These are phyloP conservation scores for Folsomia manolachei DNA, from an alignment of 2,888 invertebrate genomes.

Conservation along the genomic window DNA sequence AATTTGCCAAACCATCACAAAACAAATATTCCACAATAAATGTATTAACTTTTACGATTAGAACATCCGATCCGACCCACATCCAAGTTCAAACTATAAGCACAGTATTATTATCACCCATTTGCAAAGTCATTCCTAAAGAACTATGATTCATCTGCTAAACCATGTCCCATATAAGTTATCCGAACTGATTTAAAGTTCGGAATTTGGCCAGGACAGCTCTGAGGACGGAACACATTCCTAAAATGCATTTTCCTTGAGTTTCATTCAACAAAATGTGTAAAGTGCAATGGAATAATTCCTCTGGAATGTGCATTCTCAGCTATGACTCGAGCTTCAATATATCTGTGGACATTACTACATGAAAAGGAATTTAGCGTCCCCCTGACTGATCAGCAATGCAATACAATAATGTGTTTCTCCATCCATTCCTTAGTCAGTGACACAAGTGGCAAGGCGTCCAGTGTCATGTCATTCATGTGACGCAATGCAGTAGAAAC, in stretches of 20 bases:
- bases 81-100: no score
- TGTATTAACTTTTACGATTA: no score
- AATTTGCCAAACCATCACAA: no score
- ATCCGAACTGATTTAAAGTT: not conserved
- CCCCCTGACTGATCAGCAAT: not conserved
- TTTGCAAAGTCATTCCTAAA: no score
- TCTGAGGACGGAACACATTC: not conserved
- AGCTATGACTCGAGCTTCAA: not conserved
- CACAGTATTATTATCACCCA: no score
- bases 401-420: not conserved
- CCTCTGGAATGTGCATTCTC: not conserved
- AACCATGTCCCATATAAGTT: not conserved
- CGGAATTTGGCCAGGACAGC: no score
- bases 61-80: no score
- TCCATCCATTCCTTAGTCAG: not conserved
- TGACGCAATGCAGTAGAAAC: no score
- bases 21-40: no score
- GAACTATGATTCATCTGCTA: not conserved
- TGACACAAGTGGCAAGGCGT: not conserved
- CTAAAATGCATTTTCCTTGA: not conserved
- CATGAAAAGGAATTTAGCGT: not conserved
- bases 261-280: not conserved
- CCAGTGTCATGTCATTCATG: no score
- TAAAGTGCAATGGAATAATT: not conserved
- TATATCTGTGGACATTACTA: not conserved